Base-by-base conservation (phyloP, 2,888 invertebrate species). In the Tromatobia lineatoria region DNA sequence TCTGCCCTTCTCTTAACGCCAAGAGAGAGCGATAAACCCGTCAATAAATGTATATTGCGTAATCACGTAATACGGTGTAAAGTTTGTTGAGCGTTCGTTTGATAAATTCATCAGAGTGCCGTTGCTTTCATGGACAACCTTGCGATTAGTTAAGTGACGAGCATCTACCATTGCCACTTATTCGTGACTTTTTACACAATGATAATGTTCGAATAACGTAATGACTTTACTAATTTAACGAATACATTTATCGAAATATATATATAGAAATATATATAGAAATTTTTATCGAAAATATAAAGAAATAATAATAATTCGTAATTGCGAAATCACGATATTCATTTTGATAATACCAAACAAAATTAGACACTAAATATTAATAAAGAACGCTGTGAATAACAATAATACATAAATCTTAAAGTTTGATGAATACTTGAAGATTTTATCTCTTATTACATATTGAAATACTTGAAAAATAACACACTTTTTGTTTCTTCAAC, bases 31-130 rank as follows among this genome's bases (percentile, higher is more conserved):
- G 7, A 64, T 70, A 38, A 73, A 79, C 47, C 57, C 38, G 67
- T 54, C 61, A 73, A 80, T 76, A 23, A 80, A 64, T 71, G 25
- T 75, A 69, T 54, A 70, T 74, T 25, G 74, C 69, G 74, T 52
- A 47, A 75, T 57, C 73, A 50, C 69, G 59, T 52, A 73, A 61
- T 38, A 61, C 47, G 70, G 47, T 57, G 29, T 74, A 25, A 73
- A 57, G 50, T 67, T 64, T 70, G 61, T 82, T 82, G 82, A 82
- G 82, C 82, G 74, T 78, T 73, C 25, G 18, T 69, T 78, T 45
- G 73, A 78, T 45, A 20, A 74, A 66, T 78, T 78, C 69, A 42
- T 67, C 15, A 45, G 57, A 66, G 20, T 70, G 64, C 29, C 45
- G 38, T 67, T 42, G 38, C 38, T 78, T 59, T 45, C 13, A 45